Evolutionary conservation across 2,888 invertebrate genomes (phyloP).

Genomic region (Ornithoptera priamus): DNA sequence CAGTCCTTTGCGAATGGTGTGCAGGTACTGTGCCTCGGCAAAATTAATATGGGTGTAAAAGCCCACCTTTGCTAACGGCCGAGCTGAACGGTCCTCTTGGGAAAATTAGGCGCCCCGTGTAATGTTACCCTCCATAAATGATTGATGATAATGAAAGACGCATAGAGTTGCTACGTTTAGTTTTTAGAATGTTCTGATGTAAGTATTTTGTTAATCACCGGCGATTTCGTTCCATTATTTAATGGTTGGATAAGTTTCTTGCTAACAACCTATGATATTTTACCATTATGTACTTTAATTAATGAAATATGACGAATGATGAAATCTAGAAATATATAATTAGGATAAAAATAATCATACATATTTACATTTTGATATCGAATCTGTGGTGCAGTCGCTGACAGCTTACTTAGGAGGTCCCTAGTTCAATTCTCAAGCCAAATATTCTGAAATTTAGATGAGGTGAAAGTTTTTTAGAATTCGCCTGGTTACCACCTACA

Average conservation of each 20-base stretch:
- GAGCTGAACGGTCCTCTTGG: slow-evolving; percentile 12
- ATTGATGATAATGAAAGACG: slow-evolving; percentile 4
- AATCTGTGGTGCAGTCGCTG: too few relatives aligned
- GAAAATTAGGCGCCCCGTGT: slow-evolving; percentile 15
- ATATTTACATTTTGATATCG: too few relatives aligned
- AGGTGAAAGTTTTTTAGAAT: too few relatives aligned
- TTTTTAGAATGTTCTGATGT: neutral
- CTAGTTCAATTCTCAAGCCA: too few relatives aligned
- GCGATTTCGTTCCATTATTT: neutral
- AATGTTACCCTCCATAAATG: slow-evolving; percentile 9
- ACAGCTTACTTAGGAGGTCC: too few relatives aligned
- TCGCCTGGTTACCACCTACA: too few relatives aligned
- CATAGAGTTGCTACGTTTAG: neutral
- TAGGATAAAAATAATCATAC: too few relatives aligned
- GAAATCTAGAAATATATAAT: neutral
- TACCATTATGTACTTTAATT: neutral
- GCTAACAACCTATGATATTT: neutral
- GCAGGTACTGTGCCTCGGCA: neutral
- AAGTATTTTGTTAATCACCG: neutral
- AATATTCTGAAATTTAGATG: too few relatives aligned
- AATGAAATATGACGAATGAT: neutral
- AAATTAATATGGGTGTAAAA: slow-evolving; percentile 19
- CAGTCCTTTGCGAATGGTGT: slow-evolving; percentile 1
- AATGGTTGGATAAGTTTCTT: neutral
- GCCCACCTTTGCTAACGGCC: slow-evolving; percentile 11